Base-by-base conservation (phyloP, 2,113 vertebrate genomes). In the Catagonus wagneri region DNA sequence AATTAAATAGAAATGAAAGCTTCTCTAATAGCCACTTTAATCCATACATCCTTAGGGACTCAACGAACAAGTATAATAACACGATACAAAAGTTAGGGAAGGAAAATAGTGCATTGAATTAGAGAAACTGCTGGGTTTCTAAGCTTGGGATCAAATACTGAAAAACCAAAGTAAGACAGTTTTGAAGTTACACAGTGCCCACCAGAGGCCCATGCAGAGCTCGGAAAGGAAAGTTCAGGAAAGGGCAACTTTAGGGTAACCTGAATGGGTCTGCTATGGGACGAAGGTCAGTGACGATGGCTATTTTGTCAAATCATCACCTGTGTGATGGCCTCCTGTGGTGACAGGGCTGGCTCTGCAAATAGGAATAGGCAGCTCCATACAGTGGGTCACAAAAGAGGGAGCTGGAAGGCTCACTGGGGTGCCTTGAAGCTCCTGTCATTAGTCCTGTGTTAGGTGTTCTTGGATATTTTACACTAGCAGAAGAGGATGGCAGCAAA, bases 1-100 rank as follows among this genome's bases (percentile, higher is more conserved):
- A 93, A 92, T 93, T 96, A 96, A 96, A 92, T 89, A 95, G 92
- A 92, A 95, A 90, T 61, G 60, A 95, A 93, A 96, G 66, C 90
- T 93, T 54, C 50, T 94, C 65, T 85, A 89, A 96, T 90, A 92
- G 79, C 16, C 61, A 76, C 76, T 93, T 92, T 79, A 97, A 94
- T 81, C 61, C 71, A 27, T 85, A 56, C 87, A 69, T 92, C 86
- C 83, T 72, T 54, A 89, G 94, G 86, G 96, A 83, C 63, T 78
- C 4, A 25, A 84, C 39, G 91, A 92, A 85, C 89, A 90, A 96
- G 71, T 74, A 5, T 84, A 94, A 93, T 76, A 93, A 95, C 50
- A 83, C 0, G 29, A 29, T 75, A n/a, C 65, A 94, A 44, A 85
- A 79, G 58, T 83, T 84, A 66, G 54, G 66, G 75, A 85, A 87